Evolutionary conservation across 2,113 vertebrate genomes (phyloP).

Genomic region (Leptocoma aspasia): DNA sequence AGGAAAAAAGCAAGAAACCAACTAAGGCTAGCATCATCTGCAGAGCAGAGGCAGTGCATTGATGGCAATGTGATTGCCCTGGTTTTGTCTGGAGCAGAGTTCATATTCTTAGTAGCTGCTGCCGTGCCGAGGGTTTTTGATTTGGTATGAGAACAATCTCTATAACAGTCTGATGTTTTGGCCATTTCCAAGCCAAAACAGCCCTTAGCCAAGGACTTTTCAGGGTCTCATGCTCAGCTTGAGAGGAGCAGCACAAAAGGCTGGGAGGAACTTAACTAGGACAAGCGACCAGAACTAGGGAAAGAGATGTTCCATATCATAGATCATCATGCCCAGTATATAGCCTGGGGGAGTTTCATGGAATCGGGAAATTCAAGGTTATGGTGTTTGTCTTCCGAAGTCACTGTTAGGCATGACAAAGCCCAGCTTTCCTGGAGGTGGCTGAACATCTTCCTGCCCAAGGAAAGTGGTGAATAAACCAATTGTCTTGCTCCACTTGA

Average conservation of each 20-base stretch:
- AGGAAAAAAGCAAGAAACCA: background rate
- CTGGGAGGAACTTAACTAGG: background rate
- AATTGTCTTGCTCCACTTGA: background rate
- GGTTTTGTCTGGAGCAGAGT: background rate
- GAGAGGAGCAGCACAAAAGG: background rate
- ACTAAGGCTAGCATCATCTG: background rate
- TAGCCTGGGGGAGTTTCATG: too few species aligned
- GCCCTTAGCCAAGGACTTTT: background rate
- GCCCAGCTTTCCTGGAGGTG: background rate
- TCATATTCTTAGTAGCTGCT: background rate
- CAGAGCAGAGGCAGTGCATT: background rate
- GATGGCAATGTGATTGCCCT: background rate
- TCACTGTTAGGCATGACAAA: background rate
- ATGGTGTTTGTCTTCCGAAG: background rate
- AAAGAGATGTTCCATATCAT: background rate
- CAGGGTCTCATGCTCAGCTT: background rate
- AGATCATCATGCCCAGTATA: background rate
- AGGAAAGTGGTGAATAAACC: background rate
- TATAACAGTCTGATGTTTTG: background rate
- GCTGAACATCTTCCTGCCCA: background rate
- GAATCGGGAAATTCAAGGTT: background rate
- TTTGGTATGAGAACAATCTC: background rate
- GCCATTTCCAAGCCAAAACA: background rate
- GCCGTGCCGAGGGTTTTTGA: background rate
- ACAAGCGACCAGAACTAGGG: fast-evolving